Percentiles rank a stretch among this genome's conserved stretches.
phyloP scores from a whole-genome alignment of 2,888 invertebrate species.

The Scaptomyza reducta region DNA sequence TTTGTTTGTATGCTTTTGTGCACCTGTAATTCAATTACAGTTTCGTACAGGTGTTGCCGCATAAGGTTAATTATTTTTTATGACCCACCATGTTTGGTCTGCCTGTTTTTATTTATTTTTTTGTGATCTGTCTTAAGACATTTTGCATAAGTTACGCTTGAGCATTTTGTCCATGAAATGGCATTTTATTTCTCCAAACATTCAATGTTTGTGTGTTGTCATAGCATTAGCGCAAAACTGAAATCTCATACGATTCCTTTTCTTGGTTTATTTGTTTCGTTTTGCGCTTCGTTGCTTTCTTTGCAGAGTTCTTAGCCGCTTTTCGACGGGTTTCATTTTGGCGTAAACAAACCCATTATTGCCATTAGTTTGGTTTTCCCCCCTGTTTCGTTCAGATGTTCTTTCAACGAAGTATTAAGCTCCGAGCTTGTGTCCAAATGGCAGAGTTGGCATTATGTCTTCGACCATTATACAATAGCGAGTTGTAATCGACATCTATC shows the following conservation, averaged over 20 bases:
- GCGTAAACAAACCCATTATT: slow-evolving; percentile 70
- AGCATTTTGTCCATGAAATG: slow-evolving; percentile 32
- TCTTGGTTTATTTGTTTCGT: slow-evolving; percentile 11
- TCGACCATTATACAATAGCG: slow-evolving; percentile 22
- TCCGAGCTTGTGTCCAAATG: slow-evolving; percentile 54
- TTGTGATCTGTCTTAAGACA: neutral
- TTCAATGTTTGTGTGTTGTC: slow-evolving; percentile 22
- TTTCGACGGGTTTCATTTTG: slow-evolving; percentile 23
- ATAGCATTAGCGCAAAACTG: slow-evolving; percentile 15
- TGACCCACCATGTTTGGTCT: slow-evolving; percentile 22
- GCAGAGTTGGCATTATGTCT: slow-evolving; percentile 49
- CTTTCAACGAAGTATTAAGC: slow-evolving; percentile 60
- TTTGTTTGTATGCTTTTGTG: neutral
- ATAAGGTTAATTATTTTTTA: slow-evolving; percentile 64
- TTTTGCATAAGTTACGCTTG: slow-evolving; percentile 22
- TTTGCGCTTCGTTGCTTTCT: slow-evolving; percentile 43
- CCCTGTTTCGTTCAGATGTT: slow-evolving; percentile 16
- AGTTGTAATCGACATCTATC: neutral
- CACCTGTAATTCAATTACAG: slow-evolving; percentile 53
- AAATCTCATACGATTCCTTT: slow-evolving; percentile 9
- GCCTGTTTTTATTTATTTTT: too few species aligned
- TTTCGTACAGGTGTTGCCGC: slow-evolving; percentile 51
- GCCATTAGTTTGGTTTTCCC: slow-evolving; percentile 24
- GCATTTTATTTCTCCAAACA: slow-evolving; percentile 33
- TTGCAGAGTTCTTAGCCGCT: slow-evolving; percentile 35